phyloP scores from a whole-genome alignment of 2,797 vertebrate species.

The Podargus strigoides region DNA sequence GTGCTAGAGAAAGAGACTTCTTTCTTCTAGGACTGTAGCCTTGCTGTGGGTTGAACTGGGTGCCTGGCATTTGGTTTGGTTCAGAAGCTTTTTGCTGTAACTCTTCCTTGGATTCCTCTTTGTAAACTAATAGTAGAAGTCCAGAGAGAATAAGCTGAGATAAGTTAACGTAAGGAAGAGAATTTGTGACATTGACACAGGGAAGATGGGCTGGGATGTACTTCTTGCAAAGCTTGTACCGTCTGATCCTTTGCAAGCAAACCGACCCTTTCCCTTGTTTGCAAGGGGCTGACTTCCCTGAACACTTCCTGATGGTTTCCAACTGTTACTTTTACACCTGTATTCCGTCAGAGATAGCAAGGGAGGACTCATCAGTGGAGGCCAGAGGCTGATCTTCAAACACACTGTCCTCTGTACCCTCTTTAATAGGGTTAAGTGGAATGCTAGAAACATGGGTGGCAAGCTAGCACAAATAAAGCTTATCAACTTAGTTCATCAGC shows the following conservation, averaged over 20 bases:
- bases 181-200: background rate
- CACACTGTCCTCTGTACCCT: background rate
- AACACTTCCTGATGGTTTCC: background rate
- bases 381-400: background rate
- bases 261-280: background rate
- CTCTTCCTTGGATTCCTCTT: background rate
- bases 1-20: background rate
- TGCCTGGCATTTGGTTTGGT: background rate
- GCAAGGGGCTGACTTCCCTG: background rate
- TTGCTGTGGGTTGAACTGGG: background rate
- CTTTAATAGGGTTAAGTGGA: background rate
- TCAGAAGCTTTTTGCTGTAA: background rate
- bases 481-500: background rate
- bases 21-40: background rate
- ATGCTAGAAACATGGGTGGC: background rate
- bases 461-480: too few species aligned
- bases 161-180: background rate
- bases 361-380: background rate
- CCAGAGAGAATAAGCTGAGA: background rate
- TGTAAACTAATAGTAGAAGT: background rate
- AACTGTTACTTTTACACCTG: background rate
- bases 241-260: background rate
- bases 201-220: accelerated
- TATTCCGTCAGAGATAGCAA: background rate
- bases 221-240: background rate